These are phyloP conservation scores for Epinephelus cyanopodus DNA, from an alignment of 2,113 vertebrate genomes.

Conservation along the genomic window DNA sequence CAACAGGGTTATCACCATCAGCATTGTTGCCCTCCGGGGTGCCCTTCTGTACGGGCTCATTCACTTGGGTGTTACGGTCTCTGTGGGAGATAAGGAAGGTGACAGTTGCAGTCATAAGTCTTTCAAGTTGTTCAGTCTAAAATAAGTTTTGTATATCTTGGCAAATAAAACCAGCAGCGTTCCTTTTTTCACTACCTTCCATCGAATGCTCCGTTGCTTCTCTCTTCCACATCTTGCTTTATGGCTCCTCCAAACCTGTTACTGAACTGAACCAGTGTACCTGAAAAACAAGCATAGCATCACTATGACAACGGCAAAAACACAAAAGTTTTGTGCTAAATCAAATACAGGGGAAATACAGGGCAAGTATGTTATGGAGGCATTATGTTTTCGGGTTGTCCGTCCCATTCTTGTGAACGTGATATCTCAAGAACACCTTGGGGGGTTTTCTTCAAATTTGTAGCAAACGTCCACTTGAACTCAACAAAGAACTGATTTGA, in stretches of 20 bases:
- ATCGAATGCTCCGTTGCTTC: conserved; percentile 35
- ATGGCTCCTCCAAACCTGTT: conserved; percentile 53
- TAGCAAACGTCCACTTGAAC: no score
- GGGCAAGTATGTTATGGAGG: background rate
- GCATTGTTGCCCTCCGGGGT: conserved; percentile 8
- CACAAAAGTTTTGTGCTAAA: background rate
- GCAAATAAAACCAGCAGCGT: background rate
- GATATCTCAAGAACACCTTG: no score
- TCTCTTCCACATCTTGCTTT: conserved; percentile 56
- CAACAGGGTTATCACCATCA: conserved; percentile 32
- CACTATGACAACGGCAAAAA: background rate
- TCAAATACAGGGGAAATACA: background rate
- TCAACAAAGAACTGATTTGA: no score
- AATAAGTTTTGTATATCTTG: background rate
- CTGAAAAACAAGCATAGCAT: conserved; percentile 49
- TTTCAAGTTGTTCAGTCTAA: background rate
- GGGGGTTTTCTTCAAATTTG: no score
- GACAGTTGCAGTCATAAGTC: background rate
- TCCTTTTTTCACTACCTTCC: conserved; percentile 53
- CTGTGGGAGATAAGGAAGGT: conserved; percentile 30
- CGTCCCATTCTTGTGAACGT: no score
- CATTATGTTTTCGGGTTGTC: no score
- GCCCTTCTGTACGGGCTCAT: background rate
- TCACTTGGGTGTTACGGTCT: conserved; percentile 13
- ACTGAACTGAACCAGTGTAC: conserved; percentile 65